Percentiles rank a stretch among this genome's conserved stretches.
Conservation (phyloP, 2,113 vertebrate species). For the Brachyistius frenatus region DNA sequence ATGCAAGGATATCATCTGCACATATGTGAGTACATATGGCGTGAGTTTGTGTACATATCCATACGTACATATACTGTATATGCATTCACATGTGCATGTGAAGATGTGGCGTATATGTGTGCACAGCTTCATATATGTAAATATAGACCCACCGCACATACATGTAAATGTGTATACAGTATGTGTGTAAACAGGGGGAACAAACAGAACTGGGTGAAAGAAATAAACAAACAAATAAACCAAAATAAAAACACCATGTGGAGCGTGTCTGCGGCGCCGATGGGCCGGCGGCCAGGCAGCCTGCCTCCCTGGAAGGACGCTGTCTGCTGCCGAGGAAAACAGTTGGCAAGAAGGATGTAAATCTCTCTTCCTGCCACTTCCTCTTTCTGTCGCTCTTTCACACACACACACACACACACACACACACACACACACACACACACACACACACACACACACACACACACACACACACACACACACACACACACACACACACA, state of each 20-base stretch:
- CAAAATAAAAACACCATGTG: slow-evolving; percentile 58
- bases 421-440: not conserved
- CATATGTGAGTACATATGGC: not conserved
- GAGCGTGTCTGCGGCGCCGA: slow-evolving; percentile 45
- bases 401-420: slow-evolving; percentile 7
- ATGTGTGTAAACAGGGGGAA: slow-evolving; percentile 26
- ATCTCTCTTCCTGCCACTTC: slow-evolving; percentile 38
- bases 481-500: slow-evolving; percentile 25
- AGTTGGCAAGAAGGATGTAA: slow-evolving; percentile 70
- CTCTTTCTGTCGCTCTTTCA: slow-evolving; percentile 9
- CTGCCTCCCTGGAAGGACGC: slow-evolving; percentile 64
- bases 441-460: slow-evolving; percentile 19
- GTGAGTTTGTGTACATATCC: not conserved
- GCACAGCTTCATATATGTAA: not conserved
- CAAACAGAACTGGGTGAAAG: slow-evolving; percentile 23
- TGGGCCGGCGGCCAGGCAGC: slow-evolving; percentile 64
- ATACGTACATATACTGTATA: not conserved
- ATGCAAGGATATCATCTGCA: not conserved
- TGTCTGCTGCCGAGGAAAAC: slow-evolving; percentile 65
- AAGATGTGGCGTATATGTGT: not conserved
- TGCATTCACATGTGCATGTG: not conserved
- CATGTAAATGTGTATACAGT: not conserved
- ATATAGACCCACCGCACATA: not conserved
- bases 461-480: no score
- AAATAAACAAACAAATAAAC: slow-evolving; percentile 54